Evolutionary conservation across 2,888 invertebrate species (phyloP).

Genomic region (Muscina levida): DNA sequence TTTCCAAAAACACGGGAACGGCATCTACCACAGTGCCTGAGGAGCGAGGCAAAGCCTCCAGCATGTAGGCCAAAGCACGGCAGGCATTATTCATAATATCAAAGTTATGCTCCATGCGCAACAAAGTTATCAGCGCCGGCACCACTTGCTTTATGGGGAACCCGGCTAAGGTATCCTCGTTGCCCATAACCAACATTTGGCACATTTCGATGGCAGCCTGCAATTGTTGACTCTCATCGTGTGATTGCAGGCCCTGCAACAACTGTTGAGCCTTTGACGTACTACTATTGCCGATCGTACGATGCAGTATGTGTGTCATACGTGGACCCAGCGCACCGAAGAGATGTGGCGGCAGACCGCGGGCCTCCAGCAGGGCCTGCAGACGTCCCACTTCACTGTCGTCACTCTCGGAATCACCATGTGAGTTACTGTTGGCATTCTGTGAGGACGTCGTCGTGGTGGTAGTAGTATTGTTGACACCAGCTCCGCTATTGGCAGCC

Average conservation of each 20-base stretch:
- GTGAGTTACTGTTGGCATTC: slow-evolving; percentile 72
- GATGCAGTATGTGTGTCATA: slow-evolving; percentile 96
- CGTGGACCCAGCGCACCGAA: slow-evolving; percentile 97
- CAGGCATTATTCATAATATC: slow-evolving; percentile 99
- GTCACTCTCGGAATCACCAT: slow-evolving; percentile 88
- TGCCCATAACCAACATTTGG: slow-evolving; percentile 98
- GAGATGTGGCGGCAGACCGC: slow-evolving; percentile 97
- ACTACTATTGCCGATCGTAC: slow-evolving; percentile 94
- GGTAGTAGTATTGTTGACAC: slow-evolving; percentile 63
- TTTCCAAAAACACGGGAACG: slow-evolving; percentile 97
- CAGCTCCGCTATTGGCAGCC: slow-evolving; percentile 67
- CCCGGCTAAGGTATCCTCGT: slow-evolving; percentile 98
- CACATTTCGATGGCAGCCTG: slow-evolving; percentile 99
- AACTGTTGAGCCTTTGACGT: slow-evolving; percentile 96
- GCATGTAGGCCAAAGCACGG: slow-evolving; percentile 98
- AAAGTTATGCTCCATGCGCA: slow-evolving; percentile 99
- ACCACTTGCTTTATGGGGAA: slow-evolving; percentile 99
- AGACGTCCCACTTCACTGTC: slow-evolving; percentile 97
- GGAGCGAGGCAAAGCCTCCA: slow-evolving; percentile 98
- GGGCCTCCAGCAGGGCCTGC: slow-evolving; percentile 95
- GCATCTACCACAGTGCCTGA: slow-evolving; percentile 98
- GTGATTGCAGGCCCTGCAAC: slow-evolving; percentile 93
- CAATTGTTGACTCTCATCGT: slow-evolving; percentile 96
- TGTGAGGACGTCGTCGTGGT: slow-evolving; percentile 75
- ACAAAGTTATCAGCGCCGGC: slow-evolving; percentile 93